Base-by-base conservation (phyloP, 2,888 invertebrate genomes). In the Drosophila limbata region DNA sequence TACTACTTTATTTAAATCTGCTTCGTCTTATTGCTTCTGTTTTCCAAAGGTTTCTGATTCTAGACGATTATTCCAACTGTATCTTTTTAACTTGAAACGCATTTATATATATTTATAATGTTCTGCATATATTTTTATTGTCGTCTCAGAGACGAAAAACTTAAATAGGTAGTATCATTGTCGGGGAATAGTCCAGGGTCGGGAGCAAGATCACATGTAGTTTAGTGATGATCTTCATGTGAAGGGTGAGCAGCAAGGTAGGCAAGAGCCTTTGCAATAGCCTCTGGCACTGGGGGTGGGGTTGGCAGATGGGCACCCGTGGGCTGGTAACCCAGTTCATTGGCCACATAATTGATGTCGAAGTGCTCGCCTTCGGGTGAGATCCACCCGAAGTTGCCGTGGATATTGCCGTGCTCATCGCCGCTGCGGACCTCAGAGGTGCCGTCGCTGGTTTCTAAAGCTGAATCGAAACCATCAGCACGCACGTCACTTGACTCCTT, bases 271-370 rank as follows among this genome's bases (percentile, higher is more conserved):
- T 64, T 66, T 6, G 53, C 10, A 35, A 89, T 89, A 13, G 39
- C 72, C 10, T 50, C 79, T 61, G 88, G 88, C 17, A 81, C 45
- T 73, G 89, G 81, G 8, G 88, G 88, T 21, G 79, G 68, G 19
- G 74, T 75, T 33, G 89, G 90, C 56, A 89, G 64, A n/a, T 42
- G 42, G 1, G 53, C 71, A 13, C 89, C 73, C 31, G 55, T 25
- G 6, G 90, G 88, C 44, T 90, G 90, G 51, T 80, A 90, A 35
- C 90, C 90, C 37, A 90, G 55, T 71, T 91, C 91, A 72, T 91
- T 81, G 57, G 91, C 91, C 17, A 81, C 72, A 67, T 91, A 91
- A 9, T 31, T 11, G 9, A 91, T 59, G 17, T 77, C 60, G 13
- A 90, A 55, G 15, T 84, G 84, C 17, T 79, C 83, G 6, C 91